Evolutionary conservation across 2,113 vertebrate species (phyloP).

Genomic region (Lampris megalopsis): DNA sequence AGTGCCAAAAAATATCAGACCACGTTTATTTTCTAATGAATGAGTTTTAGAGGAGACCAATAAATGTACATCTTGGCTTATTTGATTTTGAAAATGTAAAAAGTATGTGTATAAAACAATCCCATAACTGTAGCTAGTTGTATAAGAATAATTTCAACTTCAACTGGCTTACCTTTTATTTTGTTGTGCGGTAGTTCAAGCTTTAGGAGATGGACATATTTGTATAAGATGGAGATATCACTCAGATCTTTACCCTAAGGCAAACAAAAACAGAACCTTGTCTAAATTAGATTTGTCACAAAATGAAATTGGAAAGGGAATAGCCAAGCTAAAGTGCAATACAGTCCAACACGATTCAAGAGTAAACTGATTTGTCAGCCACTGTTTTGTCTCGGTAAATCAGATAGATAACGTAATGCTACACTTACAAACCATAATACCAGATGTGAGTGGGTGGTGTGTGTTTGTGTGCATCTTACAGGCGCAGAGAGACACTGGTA

Average conservation of each 20-base stretch:
- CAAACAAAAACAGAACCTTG: slow-evolving; percentile 45
- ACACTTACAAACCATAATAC: background rate
- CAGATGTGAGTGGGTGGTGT: background rate
- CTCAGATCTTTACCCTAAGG: slow-evolving; percentile 81
- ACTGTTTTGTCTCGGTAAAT: slow-evolving; percentile 20
- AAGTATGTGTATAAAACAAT: background rate
- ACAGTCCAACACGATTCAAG: slow-evolving; percentile 12
- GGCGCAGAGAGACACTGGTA: slow-evolving; percentile 85
- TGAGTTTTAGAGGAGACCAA: background rate
- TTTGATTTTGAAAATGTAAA: background rate
- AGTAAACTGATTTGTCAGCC: slow-evolving; percentile 16
- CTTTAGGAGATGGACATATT: slow-evolving; percentile 89
- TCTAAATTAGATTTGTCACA: slow-evolving; percentile 30
- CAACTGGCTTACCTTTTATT: slow-evolving; percentile 85
- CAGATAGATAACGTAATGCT: background rate
- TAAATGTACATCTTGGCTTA: background rate
- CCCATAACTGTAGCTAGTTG: background rate
- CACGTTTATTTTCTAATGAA: background rate
- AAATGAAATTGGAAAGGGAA: slow-evolving; percentile 14
- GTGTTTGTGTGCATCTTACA: slow-evolving; percentile 81
- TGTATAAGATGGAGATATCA: slow-evolving; percentile 85
- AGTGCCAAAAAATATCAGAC: no score
- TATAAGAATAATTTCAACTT: background rate
- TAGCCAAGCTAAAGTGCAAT: slow-evolving; percentile 13
- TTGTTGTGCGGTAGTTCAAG: slow-evolving; percentile 91